Evolutionary conservation across 2,797 vertebrate genomes (phyloP), one percentile per base, ranked within the genome.

Genomic region (Peromyscus attwateri): DNA sequence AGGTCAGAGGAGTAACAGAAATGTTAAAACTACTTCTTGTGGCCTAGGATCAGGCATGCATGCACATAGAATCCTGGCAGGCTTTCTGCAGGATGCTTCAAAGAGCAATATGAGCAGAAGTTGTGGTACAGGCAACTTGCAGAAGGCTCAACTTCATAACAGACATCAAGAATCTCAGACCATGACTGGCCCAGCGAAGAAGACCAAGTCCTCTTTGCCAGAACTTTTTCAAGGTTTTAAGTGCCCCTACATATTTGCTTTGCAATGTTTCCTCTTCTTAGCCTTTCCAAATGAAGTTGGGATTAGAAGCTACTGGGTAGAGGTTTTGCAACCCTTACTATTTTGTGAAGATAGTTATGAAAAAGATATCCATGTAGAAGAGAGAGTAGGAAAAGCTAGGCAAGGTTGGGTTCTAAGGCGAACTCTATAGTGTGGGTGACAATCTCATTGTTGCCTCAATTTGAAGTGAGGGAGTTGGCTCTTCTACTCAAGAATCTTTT

Each of bases 1-100:
- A 96, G 94, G 92, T 95, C 96, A 92, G 91, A 87, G 83, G 80
- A 97, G 83, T 80, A 95, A 92, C 87, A 89, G 46, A 76, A 94
- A 97, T 87, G 64, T 93, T 92, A 91, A 95, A 97, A 97, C 66
- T 70, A 87, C 64, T 95, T 94, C 95, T 95, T 21, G 0, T 73
- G 94, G 92, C 83, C 55, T 40, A 43, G 77, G 76, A 83, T 96
- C 55, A 2, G 76, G 82, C 14, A 0, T 73, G 66, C 55, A 68
- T 91, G 68, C 13, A 84, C 96, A 92, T 10, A 10, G 71, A 97
- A 90, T 31, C 70, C 71, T 75, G 87, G 90, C 91, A 90, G 82
- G 52, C 73, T 96, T 83, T 95, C 95, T 0, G 0, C 40, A 64
- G 57, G 93, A 76, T n/a, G 77, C 66, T 92, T 92, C 46, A 49